Evolutionary conservation across 2,113 vertebrate genomes (phyloP).

Genomic region (Nycticorax nycticorax): DNA sequence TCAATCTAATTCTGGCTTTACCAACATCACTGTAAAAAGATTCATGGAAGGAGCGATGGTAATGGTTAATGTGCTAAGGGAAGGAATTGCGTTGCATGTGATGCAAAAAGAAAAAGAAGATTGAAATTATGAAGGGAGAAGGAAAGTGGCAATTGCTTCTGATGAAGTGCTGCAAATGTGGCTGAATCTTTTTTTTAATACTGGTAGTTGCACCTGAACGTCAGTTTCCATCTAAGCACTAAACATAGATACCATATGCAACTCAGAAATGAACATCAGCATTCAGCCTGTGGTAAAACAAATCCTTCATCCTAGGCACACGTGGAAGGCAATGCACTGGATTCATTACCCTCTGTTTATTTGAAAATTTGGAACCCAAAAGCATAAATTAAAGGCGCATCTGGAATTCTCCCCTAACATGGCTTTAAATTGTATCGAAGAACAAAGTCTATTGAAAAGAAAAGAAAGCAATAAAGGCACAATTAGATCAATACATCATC

Average conservation of each 20-base stretch:
- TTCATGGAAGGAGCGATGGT: neutral
- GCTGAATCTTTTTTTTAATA: neutral
- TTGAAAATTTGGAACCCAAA: neutral
- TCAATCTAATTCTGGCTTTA: neutral
- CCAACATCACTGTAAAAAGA: neutral
- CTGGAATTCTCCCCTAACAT: neutral
- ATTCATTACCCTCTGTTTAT: neutral
- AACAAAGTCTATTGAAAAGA: neutral
- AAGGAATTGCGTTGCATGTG: neutral
- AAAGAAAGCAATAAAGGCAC: neutral
- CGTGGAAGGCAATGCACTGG: neutral
- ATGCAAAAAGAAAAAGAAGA: neutral
- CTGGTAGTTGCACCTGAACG: neutral
- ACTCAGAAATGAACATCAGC: neutral
- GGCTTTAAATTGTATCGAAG: neutral
- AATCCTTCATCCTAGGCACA: neutral
- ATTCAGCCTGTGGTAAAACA: neutral
- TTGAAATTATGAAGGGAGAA: neutral
- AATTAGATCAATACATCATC: neutral
- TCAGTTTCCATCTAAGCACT: neutral
- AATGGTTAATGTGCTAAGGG: neutral
- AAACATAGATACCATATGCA: neutral
- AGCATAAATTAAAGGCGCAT: neutral
- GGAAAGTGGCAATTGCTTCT: neutral
- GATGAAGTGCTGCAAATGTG: neutral